Percentiles rank a stretch among this genome's conserved stretches.
These are phyloP conservation scores for Styela plicata DNA, from an alignment of 23 tunicate genomes.

Conservation along the genomic window DNA sequence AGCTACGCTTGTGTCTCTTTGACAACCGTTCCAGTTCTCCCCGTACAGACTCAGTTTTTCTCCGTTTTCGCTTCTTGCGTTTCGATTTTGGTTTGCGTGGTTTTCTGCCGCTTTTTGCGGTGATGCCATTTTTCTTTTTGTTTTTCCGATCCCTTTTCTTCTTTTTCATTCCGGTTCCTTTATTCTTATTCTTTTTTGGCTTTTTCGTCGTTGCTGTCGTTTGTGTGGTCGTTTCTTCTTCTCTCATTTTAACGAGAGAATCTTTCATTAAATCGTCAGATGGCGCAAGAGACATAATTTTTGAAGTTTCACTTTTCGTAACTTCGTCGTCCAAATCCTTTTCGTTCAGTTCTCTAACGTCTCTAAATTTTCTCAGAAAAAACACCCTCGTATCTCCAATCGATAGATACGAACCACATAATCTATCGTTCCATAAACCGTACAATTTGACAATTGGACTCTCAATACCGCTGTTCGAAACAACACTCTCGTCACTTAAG, in stretches of 20 bases:
- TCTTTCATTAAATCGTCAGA: not conserved
- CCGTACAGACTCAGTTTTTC: conserved; percentile 11
- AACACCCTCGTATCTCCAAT: conserved; percentile 79
- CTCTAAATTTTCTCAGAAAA: conserved; percentile 59
- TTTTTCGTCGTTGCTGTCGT: not conserved
- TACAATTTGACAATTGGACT: conserved; percentile 42
- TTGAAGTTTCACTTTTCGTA: not conserved
- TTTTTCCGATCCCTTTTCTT: not conserved
- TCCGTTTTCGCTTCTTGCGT: not conserved
- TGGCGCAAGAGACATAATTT: not conserved
- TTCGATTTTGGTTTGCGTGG: not conserved
- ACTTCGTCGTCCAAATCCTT: not conserved
- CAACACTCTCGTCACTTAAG: not conserved
- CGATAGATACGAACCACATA: conserved; percentile 55
- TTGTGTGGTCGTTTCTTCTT: not conserved
- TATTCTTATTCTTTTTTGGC: not conserved
- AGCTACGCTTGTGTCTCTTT: not conserved
- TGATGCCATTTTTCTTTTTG: not conserved
- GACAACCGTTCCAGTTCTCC: not conserved
- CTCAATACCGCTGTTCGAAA: not conserved
- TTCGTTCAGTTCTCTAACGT: conserved; percentile 18
- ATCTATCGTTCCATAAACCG: conserved; percentile 57
- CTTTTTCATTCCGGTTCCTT: conserved; percentile 23
- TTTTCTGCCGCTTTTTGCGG: not conserved
- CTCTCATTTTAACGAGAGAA: not conserved